These are phyloP conservation scores for Aplysina aerophoba DNA, from an alignment of 37 sponge, comb jelly and placozoan genomes.

Conservation along the genomic window DNA sequence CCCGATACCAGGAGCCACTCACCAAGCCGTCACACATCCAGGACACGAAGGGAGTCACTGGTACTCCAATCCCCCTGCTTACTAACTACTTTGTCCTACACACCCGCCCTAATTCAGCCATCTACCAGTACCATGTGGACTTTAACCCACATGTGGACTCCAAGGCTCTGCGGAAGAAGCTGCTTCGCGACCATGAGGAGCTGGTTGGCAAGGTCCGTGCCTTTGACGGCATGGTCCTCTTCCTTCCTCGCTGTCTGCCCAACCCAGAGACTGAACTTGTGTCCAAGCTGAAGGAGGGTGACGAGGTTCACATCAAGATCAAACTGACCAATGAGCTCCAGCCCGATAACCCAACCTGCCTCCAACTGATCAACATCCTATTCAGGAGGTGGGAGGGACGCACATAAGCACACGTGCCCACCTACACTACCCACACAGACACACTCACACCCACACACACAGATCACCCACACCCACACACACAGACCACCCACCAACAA, in stretches of 20 bases:
- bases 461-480: neutral
- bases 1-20: constrained; percentile 32
- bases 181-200: constrained; percentile 64
- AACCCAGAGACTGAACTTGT: constrained; percentile 38
- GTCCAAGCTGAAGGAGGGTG: constrained; percentile 54
- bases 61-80: constrained; percentile 44
- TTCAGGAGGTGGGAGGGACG: constrained; percentile 74
- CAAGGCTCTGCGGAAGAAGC: constrained; percentile 47
- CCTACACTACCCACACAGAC: no score
- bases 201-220: constrained; percentile 61
- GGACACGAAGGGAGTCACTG: constrained; percentile 74
- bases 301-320: constrained; percentile 61
- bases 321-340: constrained; percentile 79
- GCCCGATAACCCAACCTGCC: constrained; percentile 61
- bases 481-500: no score
- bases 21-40: constrained; percentile 73
- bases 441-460: no score
- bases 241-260: constrained; percentile 64
- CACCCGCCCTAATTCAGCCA: constrained; percentile 55
- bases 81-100: constrained; percentile 79
- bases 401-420: neutral
- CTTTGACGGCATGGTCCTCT: constrained; percentile 92
- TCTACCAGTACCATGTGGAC: constrained; percentile 92
- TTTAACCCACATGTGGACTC: constrained; percentile 73
- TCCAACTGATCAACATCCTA: constrained; percentile 83